Conservation (phyloP, 2,113 vertebrate species). For the Catagonus wagneri region DNA sequence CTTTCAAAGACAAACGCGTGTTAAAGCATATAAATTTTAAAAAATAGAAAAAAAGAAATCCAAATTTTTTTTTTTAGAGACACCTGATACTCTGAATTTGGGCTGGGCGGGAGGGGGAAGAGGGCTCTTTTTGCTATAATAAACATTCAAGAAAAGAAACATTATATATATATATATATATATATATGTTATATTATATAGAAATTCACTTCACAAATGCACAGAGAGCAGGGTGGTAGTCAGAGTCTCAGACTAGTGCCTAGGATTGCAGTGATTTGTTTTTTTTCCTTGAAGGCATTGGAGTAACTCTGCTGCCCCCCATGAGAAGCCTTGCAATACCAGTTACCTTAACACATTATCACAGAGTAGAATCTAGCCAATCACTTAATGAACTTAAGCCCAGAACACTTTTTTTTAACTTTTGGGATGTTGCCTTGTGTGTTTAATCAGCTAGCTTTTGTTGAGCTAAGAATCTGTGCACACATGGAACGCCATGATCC, state of each 20-base stretch:
- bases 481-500: neutral
- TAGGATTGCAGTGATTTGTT: neutral
- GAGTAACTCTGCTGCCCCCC: neutral
- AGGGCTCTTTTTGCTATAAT: neutral
- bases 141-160: neutral
- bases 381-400: neutral
- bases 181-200: neutral
- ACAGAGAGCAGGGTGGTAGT: neutral
- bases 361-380: neutral
- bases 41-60: conserved; percentile 14
- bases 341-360: neutral
- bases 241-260: neutral
- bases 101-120: accelerated
- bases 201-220: neutral
- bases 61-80: conserved; percentile 14
- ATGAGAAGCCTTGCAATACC: neutral
- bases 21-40: neutral
- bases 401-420: neutral
- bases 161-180: neutral
- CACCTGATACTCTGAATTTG: neutral
- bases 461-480: neutral
- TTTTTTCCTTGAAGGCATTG: neutral
- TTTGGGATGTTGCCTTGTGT: neutral
- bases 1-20: conserved; percentile 34
- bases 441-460: neutral